phyloP scores from a whole-genome alignment of 2,888 invertebrate species.

The Agrotis exclamationis region DNA sequence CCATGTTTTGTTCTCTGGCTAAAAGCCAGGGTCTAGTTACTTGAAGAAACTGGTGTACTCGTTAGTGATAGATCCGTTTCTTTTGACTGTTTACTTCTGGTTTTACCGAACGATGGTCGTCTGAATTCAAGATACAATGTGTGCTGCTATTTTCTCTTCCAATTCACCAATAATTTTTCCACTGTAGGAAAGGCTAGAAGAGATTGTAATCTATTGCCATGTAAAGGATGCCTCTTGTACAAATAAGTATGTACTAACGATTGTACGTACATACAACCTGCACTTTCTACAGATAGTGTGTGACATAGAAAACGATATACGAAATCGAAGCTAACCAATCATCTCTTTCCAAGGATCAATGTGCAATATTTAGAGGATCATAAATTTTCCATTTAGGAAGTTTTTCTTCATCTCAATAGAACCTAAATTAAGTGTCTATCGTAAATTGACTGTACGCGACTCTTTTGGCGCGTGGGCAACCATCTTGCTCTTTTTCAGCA shows the following conservation, averaged over 20 bases:
- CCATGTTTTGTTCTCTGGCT: conserved; percentile 38
- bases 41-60: conserved; percentile 42
- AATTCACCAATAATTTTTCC: background rate
- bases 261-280: no score
- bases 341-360: no score
- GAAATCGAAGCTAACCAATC: no score
- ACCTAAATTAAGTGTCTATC: no score
- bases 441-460: background rate
- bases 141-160: background rate
- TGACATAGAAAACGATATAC: no score
- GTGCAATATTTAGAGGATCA: no score
- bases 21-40: conserved; percentile 38
- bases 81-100: conserved; percentile 20
- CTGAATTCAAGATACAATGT: conserved; percentile 9
- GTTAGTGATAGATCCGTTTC: conserved; percentile 39
- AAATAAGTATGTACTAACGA: no score
- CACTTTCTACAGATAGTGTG: no score
- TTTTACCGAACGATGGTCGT: conserved; percentile 8
- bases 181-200: background rate
- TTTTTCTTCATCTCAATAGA: background rate
- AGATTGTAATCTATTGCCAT: background rate
- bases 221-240: background rate
- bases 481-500: background rate
- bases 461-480: background rate
- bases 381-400: no score